Conservation (phyloP, 2,888 invertebrate species). For the Octonoba sinensis region DNA sequence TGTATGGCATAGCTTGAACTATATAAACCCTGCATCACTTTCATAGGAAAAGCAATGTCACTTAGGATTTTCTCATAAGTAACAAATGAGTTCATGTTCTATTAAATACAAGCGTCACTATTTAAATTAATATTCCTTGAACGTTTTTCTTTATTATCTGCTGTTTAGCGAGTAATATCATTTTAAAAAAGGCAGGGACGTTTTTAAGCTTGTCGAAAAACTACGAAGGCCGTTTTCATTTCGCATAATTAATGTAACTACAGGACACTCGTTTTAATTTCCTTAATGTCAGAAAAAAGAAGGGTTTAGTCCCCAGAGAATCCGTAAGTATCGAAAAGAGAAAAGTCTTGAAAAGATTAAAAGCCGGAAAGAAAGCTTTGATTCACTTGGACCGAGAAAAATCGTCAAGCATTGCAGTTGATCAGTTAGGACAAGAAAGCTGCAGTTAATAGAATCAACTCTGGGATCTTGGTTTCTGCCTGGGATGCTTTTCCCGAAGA, state of each 20-base stretch:
- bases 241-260: constrained; percentile 41
- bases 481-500: not conserved
- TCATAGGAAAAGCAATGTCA: too few relatives aligned
- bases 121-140: too few relatives aligned
- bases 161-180: too few relatives aligned
- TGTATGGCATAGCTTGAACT: too few relatives aligned
- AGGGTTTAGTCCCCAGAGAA: constrained; percentile 27
- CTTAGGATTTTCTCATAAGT: too few relatives aligned
- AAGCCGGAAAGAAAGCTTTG: constrained; percentile 37
- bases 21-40: too few relatives aligned
- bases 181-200: not conserved
- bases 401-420: constrained; percentile 23
- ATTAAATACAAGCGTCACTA: too few relatives aligned
- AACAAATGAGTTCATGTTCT: too few relatives aligned
- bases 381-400: constrained; percentile 28
- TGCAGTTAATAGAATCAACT: constrained; percentile 21
- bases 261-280: constrained; percentile 44
- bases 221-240: constrained; percentile 2
- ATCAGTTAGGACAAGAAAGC: constrained; percentile 35
- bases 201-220: not conserved
- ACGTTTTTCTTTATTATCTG: too few relatives aligned
- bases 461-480: constrained; percentile 20
- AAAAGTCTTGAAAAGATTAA: constrained; percentile 52
- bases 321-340: constrained; percentile 32
- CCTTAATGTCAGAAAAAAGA: constrained; percentile 46